Evolutionary conservation across 2,888 invertebrate genomes (phyloP).

Genomic region (Chaetogeoica ovagalla): DNA sequence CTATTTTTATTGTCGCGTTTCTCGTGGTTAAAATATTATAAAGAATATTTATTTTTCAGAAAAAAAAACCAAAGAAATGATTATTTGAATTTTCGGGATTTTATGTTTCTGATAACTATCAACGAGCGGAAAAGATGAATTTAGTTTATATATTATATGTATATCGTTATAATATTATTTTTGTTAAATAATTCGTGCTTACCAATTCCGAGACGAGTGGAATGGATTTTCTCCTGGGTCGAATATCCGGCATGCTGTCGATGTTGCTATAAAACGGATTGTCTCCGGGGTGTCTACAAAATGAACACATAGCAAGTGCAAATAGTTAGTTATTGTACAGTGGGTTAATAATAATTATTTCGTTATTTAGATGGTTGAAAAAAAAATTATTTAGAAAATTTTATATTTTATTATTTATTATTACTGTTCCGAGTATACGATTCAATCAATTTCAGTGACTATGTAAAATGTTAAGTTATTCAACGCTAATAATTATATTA

Average conservation of each 20-base stretch:
- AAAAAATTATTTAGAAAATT: neutral
- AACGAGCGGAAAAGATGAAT: neutral
- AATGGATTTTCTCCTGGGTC: constrained; percentile 94
- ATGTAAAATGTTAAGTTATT: too few species aligned
- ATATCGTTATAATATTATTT: neutral
- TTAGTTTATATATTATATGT: neutral
- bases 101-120: constrained; percentile 1
- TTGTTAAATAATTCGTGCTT: constrained; percentile 63
- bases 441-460: too few species aligned
- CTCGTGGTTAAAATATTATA: constrained; percentile 6
- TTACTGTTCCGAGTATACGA: too few species aligned
- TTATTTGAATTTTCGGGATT: constrained; percentile 14
- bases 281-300: constrained; percentile 77
- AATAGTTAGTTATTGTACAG: neutral
- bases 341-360: constrained; percentile 6
- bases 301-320: neutral
- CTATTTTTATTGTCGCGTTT: constrained; percentile 6
- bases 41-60: neutral
- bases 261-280: constrained; percentile 99
- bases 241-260: constrained; percentile 99
- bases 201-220: constrained; percentile 99
- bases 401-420: too few species aligned
- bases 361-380: neutral
- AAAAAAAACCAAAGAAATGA: constrained; percentile 8
- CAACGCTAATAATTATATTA: too few species aligned